These are phyloP conservation scores for Spialia ferax DNA, from an alignment of 2,888 invertebrate genomes.

Conservation along the genomic window DNA sequence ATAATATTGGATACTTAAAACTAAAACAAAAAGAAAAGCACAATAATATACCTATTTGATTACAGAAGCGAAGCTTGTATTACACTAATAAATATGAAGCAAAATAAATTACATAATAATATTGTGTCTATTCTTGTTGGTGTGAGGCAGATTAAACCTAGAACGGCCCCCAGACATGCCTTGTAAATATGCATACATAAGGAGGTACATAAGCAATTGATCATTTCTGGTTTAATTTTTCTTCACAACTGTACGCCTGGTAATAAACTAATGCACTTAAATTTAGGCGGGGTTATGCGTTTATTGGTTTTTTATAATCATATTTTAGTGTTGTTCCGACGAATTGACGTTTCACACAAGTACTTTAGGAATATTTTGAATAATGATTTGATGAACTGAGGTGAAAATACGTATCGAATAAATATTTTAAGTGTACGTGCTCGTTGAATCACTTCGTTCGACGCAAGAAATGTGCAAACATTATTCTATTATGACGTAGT, in stretches of 20 bases:
- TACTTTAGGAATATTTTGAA: slow-evolving; percentile 53
- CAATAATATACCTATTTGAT: no score
- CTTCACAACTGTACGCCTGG: slow-evolving; percentile 57
- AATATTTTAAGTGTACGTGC: slow-evolving; percentile 53
- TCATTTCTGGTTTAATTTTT: slow-evolving; percentile 47
- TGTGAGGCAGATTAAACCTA: no score
- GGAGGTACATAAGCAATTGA: no score
- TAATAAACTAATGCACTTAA: slow-evolving; percentile 83
- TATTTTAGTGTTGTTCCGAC: slow-evolving; percentile 67
- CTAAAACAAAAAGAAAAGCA: no score
- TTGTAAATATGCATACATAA: no score
- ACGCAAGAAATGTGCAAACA: slow-evolving; percentile 31
- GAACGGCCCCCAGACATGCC: no score
- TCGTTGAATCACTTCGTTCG: slow-evolving; percentile 51
- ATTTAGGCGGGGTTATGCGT: slow-evolving; percentile 67
- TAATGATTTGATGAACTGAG: slow-evolving; percentile 66
- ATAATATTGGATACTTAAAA: no score
- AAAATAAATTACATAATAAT: no score
- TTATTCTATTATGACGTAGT: slow-evolving; percentile 9
- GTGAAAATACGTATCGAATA: slow-evolving; percentile 50
- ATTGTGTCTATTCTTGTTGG: no score
- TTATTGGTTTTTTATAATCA: slow-evolving; percentile 81
- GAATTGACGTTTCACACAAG: slow-evolving; percentile 56
- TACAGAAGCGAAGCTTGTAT: no score
- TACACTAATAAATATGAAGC: no score